Percentiles rank a stretch among this genome's conserved stretches.
phyloP scores from a whole-genome alignment of 2,888 invertebrate genomes.

The Drosophila falleni region DNA sequence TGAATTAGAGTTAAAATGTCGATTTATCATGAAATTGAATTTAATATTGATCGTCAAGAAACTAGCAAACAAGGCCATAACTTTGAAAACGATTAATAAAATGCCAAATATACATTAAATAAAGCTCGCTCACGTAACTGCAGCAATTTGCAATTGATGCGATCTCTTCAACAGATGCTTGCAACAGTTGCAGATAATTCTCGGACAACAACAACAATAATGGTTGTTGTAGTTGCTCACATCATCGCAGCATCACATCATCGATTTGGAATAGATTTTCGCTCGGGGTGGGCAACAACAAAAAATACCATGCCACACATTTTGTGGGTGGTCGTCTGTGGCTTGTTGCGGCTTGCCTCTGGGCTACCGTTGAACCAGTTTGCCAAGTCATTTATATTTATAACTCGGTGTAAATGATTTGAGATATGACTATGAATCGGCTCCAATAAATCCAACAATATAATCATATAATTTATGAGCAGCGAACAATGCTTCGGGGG shows the following conservation, averaged over 20 bases:
- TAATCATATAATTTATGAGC: constrained; percentile 57
- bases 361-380: constrained; percentile 62
- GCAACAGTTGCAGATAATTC: constrained; percentile 10
- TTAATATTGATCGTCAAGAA: no score
- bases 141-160: constrained; percentile 23
- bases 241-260: constrained; percentile 23
- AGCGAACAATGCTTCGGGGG: constrained; percentile 39
- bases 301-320: constrained; percentile 18
- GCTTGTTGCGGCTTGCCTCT: constrained; percentile 27
- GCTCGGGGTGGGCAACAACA: not conserved
- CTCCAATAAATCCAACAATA: constrained; percentile 61
- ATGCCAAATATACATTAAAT: constrained; percentile 14
- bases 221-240: constrained; percentile 16
- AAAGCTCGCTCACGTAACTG: constrained; percentile 10
- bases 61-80: no score
- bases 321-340: constrained; percentile 19
- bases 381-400: constrained; percentile 47
- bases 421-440: constrained; percentile 36
- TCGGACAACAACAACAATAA: not conserved
- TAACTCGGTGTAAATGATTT: constrained; percentile 50
- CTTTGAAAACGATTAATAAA: not conserved
- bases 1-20: no score
- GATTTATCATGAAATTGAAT: no score
- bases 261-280: constrained; percentile 17
- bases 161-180: constrained; percentile 11